A percentile compares a stretch with the other conserved stretches of the same genome.
phyloP scores from a whole-genome alignment of 35 echinoderm and acorn worm genomes.

The Chiridota heheva region DNA sequence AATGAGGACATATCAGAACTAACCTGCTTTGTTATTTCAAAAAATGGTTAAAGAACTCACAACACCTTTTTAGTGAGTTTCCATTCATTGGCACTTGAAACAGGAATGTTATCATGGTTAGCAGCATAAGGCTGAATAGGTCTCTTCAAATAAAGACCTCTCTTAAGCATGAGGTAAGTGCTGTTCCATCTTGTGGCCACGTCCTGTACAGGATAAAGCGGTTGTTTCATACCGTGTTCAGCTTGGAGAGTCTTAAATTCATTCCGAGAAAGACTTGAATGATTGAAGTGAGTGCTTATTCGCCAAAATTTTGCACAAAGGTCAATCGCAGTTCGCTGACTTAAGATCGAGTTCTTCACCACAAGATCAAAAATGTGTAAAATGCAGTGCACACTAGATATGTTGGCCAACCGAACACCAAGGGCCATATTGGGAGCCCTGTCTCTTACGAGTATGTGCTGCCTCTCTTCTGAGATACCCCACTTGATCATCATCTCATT shows the following conservation, averaged over 20 bases:
- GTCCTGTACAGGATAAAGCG: not conserved
- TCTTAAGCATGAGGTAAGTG: conserved; percentile 14
- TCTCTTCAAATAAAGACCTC: not conserved
- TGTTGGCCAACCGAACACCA: not conserved
- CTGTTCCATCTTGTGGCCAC: conserved; percentile 22
- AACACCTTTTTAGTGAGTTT: conserved; percentile 9
- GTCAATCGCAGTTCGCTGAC: conserved; percentile 11
- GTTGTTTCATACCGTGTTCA: conserved; percentile 7
- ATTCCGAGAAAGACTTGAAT: not conserved
- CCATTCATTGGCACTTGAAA: conserved; percentile 24
- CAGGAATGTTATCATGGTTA: conserved; percentile 10
- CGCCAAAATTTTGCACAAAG: not conserved
- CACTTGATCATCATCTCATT: conserved; percentile 4
- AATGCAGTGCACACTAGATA: conserved; percentile 2
- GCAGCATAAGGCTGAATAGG: conserved; percentile 13
- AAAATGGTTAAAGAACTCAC: not conserved
- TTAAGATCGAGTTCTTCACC: not conserved
- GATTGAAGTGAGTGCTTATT: conserved; percentile 26
- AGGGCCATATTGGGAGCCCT: conserved; percentile 16
- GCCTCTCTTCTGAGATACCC: not conserved
- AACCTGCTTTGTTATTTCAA: conserved; percentile 13
- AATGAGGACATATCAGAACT: conserved; percentile 2
- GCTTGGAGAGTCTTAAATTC: conserved; percentile 5
- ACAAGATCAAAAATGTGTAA: conserved; percentile 12
- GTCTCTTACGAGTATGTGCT: conserved; percentile 1